A percentile compares a stretch with the other conserved stretches of the same genome.
Evolutionary conservation across 2,797 vertebrate genomes (phyloP).

Genomic region (Pogonophryne albipinna): DNA sequence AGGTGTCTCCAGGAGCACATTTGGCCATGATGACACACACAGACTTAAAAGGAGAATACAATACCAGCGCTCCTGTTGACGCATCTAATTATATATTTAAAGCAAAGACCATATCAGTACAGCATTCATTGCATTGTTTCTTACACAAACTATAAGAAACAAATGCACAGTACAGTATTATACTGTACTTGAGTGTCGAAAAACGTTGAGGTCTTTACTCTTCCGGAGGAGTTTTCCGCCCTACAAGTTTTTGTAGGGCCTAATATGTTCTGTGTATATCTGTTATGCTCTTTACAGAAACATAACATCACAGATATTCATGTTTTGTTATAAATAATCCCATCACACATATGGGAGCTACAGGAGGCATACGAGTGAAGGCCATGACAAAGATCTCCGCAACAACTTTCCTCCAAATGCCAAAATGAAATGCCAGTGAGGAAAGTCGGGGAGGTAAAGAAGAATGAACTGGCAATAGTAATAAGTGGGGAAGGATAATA

Average conservation of each 20-base stretch:
- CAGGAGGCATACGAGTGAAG: neutral
- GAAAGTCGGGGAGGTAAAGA: constrained; percentile 14
- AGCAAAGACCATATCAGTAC: neutral
- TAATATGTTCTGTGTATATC: neutral
- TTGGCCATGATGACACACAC: too few relatives aligned
- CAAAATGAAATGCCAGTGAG: neutral
- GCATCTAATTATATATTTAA: neutral
- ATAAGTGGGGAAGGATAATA: constrained; percentile 41
- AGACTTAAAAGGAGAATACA: too few relatives aligned
- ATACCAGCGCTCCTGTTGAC: too few relatives aligned
- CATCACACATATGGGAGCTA: neutral
- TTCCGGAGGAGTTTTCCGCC: neutral
- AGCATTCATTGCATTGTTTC: neutral
- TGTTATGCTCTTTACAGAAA: neutral
- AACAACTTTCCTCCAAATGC: constrained; percentile 5
- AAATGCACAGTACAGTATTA: neutral
- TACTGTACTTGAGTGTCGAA: neutral
- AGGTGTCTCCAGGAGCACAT: too few relatives aligned
- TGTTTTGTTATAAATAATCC: neutral
- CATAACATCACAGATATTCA: neutral
- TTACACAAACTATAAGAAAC: neutral
- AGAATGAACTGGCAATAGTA: constrained; percentile 14
- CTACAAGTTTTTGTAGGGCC: neutral
- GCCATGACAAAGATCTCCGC: constrained; percentile 14
- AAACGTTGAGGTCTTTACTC: neutral